Conservation (phyloP, 2,888 invertebrate genomes). For the Pristionchus mayeri region DNA sequence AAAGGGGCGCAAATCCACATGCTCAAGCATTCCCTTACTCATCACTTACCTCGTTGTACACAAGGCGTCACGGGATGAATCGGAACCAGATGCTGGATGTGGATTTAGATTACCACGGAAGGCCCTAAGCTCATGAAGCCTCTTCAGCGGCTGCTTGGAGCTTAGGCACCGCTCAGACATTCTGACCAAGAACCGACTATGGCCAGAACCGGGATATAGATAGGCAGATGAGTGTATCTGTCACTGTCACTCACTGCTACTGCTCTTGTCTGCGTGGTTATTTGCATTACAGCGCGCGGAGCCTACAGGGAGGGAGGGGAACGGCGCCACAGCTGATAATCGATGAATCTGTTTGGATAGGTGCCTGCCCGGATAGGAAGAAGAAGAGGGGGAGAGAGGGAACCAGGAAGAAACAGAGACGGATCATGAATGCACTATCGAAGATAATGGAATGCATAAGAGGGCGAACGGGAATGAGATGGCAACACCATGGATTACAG, state of each 20-base stretch:
- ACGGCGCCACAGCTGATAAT: slow-evolving; percentile 40
- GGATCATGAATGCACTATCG: slow-evolving; percentile 14
- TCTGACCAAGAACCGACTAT: not conserved
- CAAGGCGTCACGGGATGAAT: not conserved
- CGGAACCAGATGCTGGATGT: slow-evolving; percentile 14
- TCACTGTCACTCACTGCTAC: no score
- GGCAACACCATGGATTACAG: no score
- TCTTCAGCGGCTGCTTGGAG: no score
- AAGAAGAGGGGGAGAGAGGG: not conserved
- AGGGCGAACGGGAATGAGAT: no score
- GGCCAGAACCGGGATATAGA: no score
- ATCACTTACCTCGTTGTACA: not conserved
- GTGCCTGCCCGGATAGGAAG: slow-evolving; percentile 20
- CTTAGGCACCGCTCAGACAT: not conserved
- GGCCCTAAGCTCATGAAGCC: no score
- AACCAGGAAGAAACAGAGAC: slow-evolving; percentile 41
- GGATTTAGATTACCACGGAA: slow-evolving; percentile 5
- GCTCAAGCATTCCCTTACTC: not conserved
- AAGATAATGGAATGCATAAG: not conserved
- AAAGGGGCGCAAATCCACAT: not conserved
- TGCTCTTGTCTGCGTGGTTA: not conserved
- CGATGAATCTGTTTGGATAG: slow-evolving; percentile 47
- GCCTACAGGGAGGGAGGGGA: not conserved
- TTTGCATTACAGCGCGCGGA: slow-evolving; percentile 25
- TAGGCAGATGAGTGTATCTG: no score